Percentiles rank a stretch among this genome's conserved stretches.
Conservation (phyloP, 2,888 invertebrate genomes). For the Parochlus steinenii region DNA sequence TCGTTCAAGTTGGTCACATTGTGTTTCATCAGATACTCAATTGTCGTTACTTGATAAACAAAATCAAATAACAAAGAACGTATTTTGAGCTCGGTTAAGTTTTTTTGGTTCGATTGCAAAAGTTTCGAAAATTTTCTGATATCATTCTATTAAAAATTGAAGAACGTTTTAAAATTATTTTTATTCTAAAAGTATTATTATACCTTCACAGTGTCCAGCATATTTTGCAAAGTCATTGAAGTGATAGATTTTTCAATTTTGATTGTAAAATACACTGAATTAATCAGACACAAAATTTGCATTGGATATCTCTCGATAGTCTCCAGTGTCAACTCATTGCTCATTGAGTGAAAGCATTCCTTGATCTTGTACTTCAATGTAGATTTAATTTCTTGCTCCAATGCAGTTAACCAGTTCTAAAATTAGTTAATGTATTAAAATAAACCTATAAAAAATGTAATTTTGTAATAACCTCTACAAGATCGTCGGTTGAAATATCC, state of each 20-base stretch:
- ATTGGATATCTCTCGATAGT: constrained; percentile 32
- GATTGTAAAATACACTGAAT: constrained; percentile 70
- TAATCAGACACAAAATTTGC: constrained; percentile 74
- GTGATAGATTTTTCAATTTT: constrained; percentile 67
- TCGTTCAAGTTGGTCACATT: constrained; percentile 48
- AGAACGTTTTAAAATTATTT: constrained; percentile 23
- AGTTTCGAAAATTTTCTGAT: constrained; percentile 21
- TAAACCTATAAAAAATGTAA: too few species aligned
- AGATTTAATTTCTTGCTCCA: constrained; percentile 68
- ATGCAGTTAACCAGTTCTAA: constrained; percentile 51
- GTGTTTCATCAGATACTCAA: constrained; percentile 56
- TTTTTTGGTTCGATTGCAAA: constrained; percentile 27
- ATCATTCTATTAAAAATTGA: constrained; percentile 22
- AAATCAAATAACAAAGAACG: constrained; percentile 86
- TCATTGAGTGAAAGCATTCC: constrained; percentile 35
- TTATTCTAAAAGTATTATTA: too few species aligned
- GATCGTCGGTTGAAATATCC: constrained; percentile 24
- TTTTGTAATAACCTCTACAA: constrained; percentile 27
- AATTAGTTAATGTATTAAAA: too few species aligned
- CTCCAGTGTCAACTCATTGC: constrained; percentile 35
- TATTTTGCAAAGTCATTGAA: constrained; percentile 39
- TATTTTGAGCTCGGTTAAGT: constrained; percentile 64
- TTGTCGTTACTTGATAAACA: constrained; percentile 74
- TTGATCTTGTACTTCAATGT: constrained; percentile 50
- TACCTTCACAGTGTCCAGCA: constrained; percentile 34